A percentile compares a stretch with the other conserved stretches of the same genome.
phyloP scores from a whole-genome alignment of 2,888 invertebrate genomes.

The Eupithecia centaureata region DNA sequence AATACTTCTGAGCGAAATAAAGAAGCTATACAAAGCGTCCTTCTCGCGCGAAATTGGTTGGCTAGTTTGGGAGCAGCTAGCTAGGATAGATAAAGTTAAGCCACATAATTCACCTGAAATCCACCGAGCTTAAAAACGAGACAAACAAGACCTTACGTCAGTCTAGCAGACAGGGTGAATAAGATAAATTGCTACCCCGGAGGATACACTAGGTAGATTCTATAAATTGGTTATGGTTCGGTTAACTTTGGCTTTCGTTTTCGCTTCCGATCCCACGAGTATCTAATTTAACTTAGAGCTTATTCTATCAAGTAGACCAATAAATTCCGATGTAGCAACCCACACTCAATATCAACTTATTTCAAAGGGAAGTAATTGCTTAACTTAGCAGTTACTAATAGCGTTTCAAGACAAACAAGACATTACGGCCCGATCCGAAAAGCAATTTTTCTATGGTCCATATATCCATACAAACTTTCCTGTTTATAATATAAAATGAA shows the following conservation, averaged over 20 bases:
- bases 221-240: slow-evolving; percentile 31
- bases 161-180: slow-evolving; percentile 42
- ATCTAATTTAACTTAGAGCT: slow-evolving; percentile 25
- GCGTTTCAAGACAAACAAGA: no score
- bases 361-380: no score
- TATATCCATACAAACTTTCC: no score
- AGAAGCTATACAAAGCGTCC: neutral
- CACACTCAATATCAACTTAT: neutral
- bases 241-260: slow-evolving; percentile 30
- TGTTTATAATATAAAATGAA: no score
- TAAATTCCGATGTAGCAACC: neutral
- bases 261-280: slow-evolving; percentile 22
- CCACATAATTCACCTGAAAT: slow-evolving; percentile 13
- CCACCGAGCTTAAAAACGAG: slow-evolving; percentile 9
- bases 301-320: neutral
- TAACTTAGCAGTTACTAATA: no score
- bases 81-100: slow-evolving; percentile 7
- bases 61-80: neutral
- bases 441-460: no score
- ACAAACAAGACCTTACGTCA: slow-evolving; percentile 16
- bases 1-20: neutral
- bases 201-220: slow-evolving; percentile 30
- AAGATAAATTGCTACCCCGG: slow-evolving; percentile 45
- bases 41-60: neutral
- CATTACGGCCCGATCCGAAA: no score